phyloP scores from a whole-genome alignment of 2,888 invertebrate species.

The Caenorhabditis sp. region DNA sequence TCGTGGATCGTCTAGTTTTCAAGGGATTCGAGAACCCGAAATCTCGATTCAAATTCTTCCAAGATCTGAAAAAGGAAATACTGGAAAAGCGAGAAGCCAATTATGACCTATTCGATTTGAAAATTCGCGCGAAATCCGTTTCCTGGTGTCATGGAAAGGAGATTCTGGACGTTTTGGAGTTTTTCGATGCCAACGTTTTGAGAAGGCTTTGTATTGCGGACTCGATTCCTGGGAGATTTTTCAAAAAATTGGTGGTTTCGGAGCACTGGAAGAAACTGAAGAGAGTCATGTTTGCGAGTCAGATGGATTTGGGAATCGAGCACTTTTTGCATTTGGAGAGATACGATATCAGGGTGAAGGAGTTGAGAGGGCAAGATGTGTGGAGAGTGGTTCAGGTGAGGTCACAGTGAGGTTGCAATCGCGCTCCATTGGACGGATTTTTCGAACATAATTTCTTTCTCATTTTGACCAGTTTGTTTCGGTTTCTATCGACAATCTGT shows the following conservation, averaged over 20 bases:
- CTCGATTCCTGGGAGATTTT: background rate
- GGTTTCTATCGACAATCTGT: too few species aligned
- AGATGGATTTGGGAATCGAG: conserved; percentile 1
- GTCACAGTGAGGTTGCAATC: too few species aligned
- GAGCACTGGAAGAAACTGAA: conserved; percentile 1
- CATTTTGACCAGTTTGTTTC: too few species aligned
- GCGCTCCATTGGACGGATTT: too few species aligned
- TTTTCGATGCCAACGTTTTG: background rate
- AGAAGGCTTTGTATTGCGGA: background rate
- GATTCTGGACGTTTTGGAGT: background rate
- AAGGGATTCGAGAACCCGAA: background rate
- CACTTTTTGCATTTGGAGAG: conserved; percentile 12
- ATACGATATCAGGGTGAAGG: background rate
- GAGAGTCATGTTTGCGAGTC: background rate
- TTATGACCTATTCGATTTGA: background rate
- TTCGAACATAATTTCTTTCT: too few species aligned
- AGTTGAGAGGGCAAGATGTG: background rate
- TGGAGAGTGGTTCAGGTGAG: conserved; percentile 16
- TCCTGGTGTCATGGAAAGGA: background rate
- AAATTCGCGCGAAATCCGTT: background rate
- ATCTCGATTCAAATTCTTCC: background rate
- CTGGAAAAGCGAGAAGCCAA: background rate
- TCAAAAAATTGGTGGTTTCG: background rate
- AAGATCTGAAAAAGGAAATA: background rate
- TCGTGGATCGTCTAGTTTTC: background rate